These are phyloP conservation scores for Neosalanx taihuensis DNA, from an alignment of 2,797 vertebrate genomes.

Conservation along the genomic window DNA sequence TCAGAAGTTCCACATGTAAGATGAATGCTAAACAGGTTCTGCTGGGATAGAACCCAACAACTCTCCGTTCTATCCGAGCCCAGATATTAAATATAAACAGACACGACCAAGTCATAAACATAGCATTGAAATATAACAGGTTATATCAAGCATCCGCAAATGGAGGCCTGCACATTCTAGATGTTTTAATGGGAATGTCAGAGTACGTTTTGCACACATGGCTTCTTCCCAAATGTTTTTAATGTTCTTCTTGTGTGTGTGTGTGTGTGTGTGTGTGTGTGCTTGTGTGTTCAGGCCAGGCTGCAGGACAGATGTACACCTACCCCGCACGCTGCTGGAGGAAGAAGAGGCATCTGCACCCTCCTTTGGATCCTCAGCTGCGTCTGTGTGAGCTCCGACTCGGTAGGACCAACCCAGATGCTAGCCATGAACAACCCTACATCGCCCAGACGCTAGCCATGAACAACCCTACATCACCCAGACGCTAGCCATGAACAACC, in stretches of 20 bases:
- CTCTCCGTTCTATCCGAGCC: background rate
- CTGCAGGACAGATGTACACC: conserved; percentile 94
- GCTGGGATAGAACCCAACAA: conserved; percentile 11
- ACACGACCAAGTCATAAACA: background rate
- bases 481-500: too few species aligned
- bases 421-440: too few species aligned
- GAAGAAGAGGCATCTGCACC: conserved; percentile 93
- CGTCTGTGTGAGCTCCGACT: conserved; percentile 93
- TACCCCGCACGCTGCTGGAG: conserved; percentile 98
- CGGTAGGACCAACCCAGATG: conserved; percentile 78
- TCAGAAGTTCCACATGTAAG: conserved; percentile 1
- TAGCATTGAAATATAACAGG: conserved; percentile 26
- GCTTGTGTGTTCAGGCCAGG: conserved; percentile 74
- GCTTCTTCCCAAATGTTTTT: conserved; percentile 45
- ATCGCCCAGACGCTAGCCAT: too few species aligned
- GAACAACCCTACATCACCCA: too few species aligned
- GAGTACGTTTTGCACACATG: conserved; percentile 41
- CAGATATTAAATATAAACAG: conserved; percentile 11
- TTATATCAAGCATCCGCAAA: conserved; percentile 42
- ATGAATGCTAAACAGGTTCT: background rate
- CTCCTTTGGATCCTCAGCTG: conserved; percentile 91
- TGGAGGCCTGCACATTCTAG: conserved; percentile 13
- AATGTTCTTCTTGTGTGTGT: conserved; percentile 42
- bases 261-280: conserved; percentile 13
- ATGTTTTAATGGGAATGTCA: conserved; percentile 9